These are phyloP conservation scores for Eurosta solidaginis DNA, from an alignment of 1,140 invertebrate genomes.

Conservation along the genomic window DNA sequence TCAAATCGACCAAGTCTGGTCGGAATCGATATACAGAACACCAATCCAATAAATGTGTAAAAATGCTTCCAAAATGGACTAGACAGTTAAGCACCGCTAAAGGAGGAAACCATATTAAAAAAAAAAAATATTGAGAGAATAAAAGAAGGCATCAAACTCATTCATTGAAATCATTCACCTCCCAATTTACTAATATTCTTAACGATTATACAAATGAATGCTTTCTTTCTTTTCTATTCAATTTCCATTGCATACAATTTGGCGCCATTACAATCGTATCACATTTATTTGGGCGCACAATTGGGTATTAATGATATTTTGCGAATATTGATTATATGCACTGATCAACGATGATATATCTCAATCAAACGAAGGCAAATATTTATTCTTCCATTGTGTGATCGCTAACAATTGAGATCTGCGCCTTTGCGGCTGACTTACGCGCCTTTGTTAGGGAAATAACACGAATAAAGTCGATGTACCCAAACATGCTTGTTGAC, in stretches of 20 bases:
- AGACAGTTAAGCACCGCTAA: too few species aligned
- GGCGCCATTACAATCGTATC: constrained; percentile 10
- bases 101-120: too few species aligned
- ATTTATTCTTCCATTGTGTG: not conserved
- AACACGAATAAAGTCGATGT: too few species aligned
- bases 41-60: too few species aligned
- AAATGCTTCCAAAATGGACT: too few species aligned
- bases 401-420: not conserved
- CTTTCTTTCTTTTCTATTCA: not conserved
- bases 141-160: too few species aligned
- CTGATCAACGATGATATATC: constrained; percentile 3
- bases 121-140: too few species aligned
- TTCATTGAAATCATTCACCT: too few species aligned
- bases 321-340: not conserved
- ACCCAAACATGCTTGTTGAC: not conserved
- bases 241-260: not conserved
- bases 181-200: too few species aligned
- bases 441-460: not conserved
- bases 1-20: too few species aligned
- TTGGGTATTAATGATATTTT: constrained; percentile 18
- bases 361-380: not conserved
- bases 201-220: not conserved
- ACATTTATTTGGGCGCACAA: too few species aligned
- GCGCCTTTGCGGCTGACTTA: not conserved
- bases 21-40: too few species aligned